These are phyloP conservation scores for Dilophus febrilis DNA, from an alignment of 2,888 invertebrate species.

Conservation along the genomic window DNA sequence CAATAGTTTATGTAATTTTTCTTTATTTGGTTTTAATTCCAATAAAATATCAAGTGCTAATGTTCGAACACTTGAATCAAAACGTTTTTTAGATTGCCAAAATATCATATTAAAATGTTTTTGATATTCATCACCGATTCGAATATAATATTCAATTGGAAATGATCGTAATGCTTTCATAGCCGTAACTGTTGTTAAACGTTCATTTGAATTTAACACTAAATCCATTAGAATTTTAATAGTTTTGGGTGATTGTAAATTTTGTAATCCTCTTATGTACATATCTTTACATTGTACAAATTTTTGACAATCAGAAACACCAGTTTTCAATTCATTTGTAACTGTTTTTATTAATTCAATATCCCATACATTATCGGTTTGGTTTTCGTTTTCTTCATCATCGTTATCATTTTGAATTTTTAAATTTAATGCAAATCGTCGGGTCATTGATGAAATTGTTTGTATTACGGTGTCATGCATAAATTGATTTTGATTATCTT, in stretches of 20 bases:
- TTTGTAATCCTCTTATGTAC: slow-evolving; percentile 50
- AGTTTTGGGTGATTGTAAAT: slow-evolving; percentile 42
- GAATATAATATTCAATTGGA: slow-evolving; percentile 24
- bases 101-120: slow-evolving; percentile 35
- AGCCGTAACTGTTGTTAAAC: slow-evolving; percentile 45
- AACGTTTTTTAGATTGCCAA: slow-evolving; percentile 36
- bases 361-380: slow-evolving; percentile 16
- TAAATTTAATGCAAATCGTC: slow-evolving; percentile 22
- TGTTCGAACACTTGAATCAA: slow-evolving; percentile 53
- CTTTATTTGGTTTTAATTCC: slow-evolving; percentile 36
- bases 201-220: slow-evolving; percentile 30
- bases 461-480: slow-evolving; percentile 49
- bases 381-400: slow-evolving; percentile 25
- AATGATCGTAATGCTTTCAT: slow-evolving; percentile 47
- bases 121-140: slow-evolving; percentile 32
- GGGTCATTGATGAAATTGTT: slow-evolving; percentile 43
- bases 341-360: slow-evolving; percentile 18
- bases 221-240: slow-evolving; percentile 40
- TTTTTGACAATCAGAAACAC: too few relatives aligned
- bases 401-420: slow-evolving; percentile 16
- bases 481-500: too few relatives aligned
- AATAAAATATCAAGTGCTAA: slow-evolving; percentile 53
- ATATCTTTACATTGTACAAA: slow-evolving; percentile 34
- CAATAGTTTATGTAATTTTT: slow-evolving; percentile 35
- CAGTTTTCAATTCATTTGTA: slow-evolving; percentile 15